Evolutionary conservation across 2,113 vertebrate genomes (phyloP).

Genomic region (Empidonax traillii): DNA sequence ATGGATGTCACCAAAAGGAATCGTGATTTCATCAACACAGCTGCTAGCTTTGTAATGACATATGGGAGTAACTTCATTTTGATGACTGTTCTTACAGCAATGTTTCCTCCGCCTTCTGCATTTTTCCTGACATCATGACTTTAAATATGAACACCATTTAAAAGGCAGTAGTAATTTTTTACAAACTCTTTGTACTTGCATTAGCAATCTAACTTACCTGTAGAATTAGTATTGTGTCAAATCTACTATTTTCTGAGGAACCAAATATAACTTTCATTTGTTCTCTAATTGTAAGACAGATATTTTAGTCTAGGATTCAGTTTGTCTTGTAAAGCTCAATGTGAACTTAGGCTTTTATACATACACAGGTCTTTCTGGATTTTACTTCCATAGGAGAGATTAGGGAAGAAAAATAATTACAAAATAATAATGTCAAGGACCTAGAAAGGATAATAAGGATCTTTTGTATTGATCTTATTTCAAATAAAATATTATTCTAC

Average conservation of each 20-base stretch:
- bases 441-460: background rate
- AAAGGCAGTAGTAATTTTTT: conserved; percentile 20
- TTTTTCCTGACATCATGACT: conserved; percentile 20
- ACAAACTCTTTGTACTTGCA: background rate
- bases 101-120: background rate
- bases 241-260: background rate
- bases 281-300: background rate
- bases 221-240: conserved; percentile 6
- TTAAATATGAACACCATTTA: conserved; percentile 34
- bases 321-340: background rate
- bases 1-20: conserved; percentile 33
- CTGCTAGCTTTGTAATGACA: conserved; percentile 42
- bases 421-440: background rate
- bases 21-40: conserved; percentile 40
- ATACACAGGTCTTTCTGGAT: background rate
- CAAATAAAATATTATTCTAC: background rate
- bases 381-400: background rate
- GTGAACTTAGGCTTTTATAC: background rate
- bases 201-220: background rate
- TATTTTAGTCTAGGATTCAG: background rate
- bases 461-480: background rate
- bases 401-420: background rate
- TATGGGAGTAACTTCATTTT: conserved; percentile 45
- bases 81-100: background rate
- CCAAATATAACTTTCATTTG: background rate